Percentiles rank a stretch among this genome's conserved stretches.
Evolutionary conservation across 2,888 invertebrate species (phyloP).

Genomic region (Diachrysia chrysitis): DNA sequence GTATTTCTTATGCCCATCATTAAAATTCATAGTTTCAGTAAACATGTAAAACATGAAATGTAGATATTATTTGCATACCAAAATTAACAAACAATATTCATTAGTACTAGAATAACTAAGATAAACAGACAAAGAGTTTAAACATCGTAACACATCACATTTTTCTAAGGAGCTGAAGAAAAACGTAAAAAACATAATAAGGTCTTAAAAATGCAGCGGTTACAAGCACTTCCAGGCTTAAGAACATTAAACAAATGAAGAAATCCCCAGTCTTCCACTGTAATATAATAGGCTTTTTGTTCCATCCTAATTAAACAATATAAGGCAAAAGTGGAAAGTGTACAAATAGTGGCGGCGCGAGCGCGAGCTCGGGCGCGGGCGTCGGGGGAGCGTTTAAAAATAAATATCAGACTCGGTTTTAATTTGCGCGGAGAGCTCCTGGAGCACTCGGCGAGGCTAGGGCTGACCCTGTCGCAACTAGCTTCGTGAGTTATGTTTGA

Average conservation of each 20-base stretch:
- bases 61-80: too few relatives aligned
- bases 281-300: slow-evolving; percentile 57
- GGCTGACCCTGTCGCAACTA: not conserved
- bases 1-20: too few relatives aligned
- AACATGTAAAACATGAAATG: too few relatives aligned
- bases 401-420: slow-evolving; percentile 74
- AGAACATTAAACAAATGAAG: slow-evolving; percentile 52
- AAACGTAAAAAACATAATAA: slow-evolving; percentile 32
- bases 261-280: slow-evolving; percentile 39
- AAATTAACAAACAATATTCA: not conserved
- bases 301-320: slow-evolving; percentile 71
- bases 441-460: slow-evolving; percentile 5
- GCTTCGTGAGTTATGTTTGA: too few relatives aligned
- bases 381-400: slow-evolving; percentile 66
- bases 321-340: slow-evolving; percentile 50
- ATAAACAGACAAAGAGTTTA: not conserved
- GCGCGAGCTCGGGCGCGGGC: slow-evolving; percentile 17
- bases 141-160: not conserved
- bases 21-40: too few relatives aligned
- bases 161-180: slow-evolving; percentile 20
- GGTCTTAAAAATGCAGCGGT: slow-evolving; percentile 36
- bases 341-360: slow-evolving; percentile 48
- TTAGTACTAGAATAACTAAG: not conserved
- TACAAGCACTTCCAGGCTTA: slow-evolving; percentile 26
- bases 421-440: slow-evolving; percentile 59